Conservation (phyloP, 2,888 invertebrate species). For the Hypsopygia costalis region DNA sequence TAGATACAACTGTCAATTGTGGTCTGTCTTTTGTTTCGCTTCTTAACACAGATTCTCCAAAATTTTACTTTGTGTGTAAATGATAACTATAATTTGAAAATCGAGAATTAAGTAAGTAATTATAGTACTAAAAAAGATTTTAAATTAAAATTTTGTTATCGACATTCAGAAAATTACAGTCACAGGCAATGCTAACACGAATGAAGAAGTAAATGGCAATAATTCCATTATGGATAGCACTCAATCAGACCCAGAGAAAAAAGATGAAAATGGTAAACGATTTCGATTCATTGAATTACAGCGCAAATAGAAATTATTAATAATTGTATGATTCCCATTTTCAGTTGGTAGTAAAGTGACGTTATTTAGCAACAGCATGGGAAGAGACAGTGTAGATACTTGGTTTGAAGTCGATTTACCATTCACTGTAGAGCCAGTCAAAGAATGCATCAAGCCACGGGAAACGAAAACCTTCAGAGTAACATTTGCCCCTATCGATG, state of each 20-base stretch:
- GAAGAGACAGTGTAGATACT: conserved; percentile 60
- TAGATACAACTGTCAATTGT: too few species aligned
- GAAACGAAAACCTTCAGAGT: conserved; percentile 60
- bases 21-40: too few species aligned
- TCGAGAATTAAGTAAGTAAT: too few species aligned
- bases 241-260: too few species aligned
- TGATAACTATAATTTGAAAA: too few species aligned
- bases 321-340: conserved; percentile 8
- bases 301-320: too few species aligned
- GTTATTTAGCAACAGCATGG: conserved; percentile 54
- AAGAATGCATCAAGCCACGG: conserved; percentile 61
- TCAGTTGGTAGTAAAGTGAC: conserved; percentile 55
- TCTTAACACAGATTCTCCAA: too few species aligned
- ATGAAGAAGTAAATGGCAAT: not conserved
- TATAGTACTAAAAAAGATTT: too few species aligned
- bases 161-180: too few species aligned
- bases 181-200: not conserved
- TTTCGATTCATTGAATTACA: not conserved
- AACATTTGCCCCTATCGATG: conserved; percentile 78
- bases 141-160: too few species aligned
- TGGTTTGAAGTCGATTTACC: conserved; percentile 72
- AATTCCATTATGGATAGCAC: not conserved
- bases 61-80: too few species aligned
- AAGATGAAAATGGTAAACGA: too few species aligned
- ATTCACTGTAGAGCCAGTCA: conserved; percentile 71